phyloP scores from a whole-genome alignment of 2,113 vertebrate species.

The Marmota monax region DNA sequence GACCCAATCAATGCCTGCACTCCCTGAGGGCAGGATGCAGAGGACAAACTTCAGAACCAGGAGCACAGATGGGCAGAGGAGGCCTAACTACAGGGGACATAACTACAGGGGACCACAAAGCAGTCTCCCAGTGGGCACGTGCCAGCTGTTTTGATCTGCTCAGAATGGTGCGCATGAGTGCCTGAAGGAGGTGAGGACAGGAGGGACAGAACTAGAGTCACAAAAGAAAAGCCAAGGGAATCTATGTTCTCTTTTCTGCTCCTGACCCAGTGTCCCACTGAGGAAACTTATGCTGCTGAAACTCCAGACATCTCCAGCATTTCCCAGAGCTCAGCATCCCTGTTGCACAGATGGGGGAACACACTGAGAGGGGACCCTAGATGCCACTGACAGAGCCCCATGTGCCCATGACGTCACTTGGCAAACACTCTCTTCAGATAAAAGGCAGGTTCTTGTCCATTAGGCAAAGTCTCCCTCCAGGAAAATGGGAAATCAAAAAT shows the following conservation, averaged over 20 bases:
- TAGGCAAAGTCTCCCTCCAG: slow-evolving; percentile 3
- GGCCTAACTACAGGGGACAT: background rate
- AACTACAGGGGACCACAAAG: background rate
- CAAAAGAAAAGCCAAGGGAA: background rate
- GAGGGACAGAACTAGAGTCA: slow-evolving; percentile 20
- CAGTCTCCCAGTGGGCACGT: fast-evolving
- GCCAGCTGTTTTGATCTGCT: background rate
- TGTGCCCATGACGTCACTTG: background rate
- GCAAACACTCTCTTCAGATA: slow-evolving; percentile 42
- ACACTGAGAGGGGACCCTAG: slow-evolving; percentile 38
- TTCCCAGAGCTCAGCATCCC: slow-evolving; percentile 43
- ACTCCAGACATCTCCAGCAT: slow-evolving; percentile 3
- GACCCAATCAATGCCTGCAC: background rate
- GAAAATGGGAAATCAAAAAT: background rate
- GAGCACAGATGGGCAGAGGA: background rate
- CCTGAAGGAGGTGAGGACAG: background rate
- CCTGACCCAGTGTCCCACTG: slow-evolving; percentile 23
- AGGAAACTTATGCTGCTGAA: slow-evolving; percentile 44
- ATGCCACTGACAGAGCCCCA: background rate
- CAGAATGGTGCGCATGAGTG: fast-evolving
- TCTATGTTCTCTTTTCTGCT: background rate
- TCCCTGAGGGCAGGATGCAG: background rate
- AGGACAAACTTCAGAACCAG: background rate
- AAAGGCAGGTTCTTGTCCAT: slow-evolving; percentile 17
- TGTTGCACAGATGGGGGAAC: slow-evolving; percentile 60